A percentile compares a stretch with the other conserved stretches of the same genome.
These are phyloP conservation scores for Cheilosia pagana DNA, from an alignment of 2,888 invertebrate species.

Conservation along the genomic window DNA sequence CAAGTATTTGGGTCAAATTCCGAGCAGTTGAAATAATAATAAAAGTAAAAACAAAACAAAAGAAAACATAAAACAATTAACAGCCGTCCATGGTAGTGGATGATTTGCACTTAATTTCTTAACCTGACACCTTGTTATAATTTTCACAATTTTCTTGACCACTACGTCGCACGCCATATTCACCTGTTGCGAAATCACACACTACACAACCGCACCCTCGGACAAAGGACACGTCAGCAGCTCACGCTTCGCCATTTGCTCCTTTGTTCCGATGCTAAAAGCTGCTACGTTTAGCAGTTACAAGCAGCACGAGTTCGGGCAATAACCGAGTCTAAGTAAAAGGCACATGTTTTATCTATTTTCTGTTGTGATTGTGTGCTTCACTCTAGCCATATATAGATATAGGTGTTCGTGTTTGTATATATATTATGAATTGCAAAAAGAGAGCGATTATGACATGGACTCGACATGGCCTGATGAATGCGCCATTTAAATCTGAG, in stretches of 20 bases:
- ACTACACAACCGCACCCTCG: conserved; percentile 21
- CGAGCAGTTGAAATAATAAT: neutral
- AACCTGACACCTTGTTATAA: conserved; percentile 68
- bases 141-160: conserved; percentile 68
- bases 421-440: neutral
- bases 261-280: neutral
- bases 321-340: neutral
- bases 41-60: neutral
- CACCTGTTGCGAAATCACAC: conserved; percentile 60
- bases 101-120: conserved; percentile 71
- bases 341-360: conserved; percentile 29
- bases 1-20: conserved; percentile 2
- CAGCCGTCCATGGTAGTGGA: conserved; percentile 35
- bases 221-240: conserved; percentile 45
- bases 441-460: conserved; percentile 10
- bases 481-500: conserved; percentile 31
- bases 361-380: neutral
- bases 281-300: conserved; percentile 27
- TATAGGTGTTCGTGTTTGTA: neutral
- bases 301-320: conserved; percentile 7
- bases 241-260: conserved; percentile 35
- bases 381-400: neutral
- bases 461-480: conserved; percentile 33
- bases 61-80: conserved; percentile 53
- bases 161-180: conserved; percentile 64